Evolutionary conservation across 2,797 vertebrate species (phyloP).

Genomic region (Sitta carolinensis): DNA sequence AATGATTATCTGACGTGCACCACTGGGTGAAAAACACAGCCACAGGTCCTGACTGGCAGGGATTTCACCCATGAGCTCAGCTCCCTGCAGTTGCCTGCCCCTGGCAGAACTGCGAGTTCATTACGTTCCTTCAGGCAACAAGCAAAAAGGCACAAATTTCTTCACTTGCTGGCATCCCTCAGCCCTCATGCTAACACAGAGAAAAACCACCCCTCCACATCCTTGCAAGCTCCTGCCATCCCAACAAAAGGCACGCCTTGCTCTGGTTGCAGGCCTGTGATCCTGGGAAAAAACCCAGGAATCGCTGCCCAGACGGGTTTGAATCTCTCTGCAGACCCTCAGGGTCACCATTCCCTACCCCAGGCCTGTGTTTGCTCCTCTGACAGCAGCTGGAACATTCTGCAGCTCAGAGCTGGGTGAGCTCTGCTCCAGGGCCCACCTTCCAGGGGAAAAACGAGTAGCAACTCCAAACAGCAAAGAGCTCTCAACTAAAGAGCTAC

Average conservation of each 20-base stretch:
- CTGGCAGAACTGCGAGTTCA: background rate
- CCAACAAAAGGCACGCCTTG: background rate
- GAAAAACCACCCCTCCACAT: background rate
- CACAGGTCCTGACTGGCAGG: background rate
- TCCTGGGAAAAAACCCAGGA: background rate
- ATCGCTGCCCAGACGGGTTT: background rate
- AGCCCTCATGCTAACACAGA: background rate
- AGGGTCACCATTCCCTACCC: background rate
- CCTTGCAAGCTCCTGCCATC: background rate
- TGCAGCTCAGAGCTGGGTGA: background rate
- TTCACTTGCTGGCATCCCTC: background rate
- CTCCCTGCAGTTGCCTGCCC: background rate
- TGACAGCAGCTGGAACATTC: background rate
- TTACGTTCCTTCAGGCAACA: background rate
- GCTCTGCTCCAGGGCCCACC: background rate
- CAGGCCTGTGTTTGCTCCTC: background rate
- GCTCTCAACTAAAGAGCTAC: too few species aligned
- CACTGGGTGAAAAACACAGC: background rate
- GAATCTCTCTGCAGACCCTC: background rate
- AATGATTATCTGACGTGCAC: background rate
- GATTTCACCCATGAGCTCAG: background rate
- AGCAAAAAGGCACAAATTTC: background rate
- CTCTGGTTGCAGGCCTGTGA: background rate
- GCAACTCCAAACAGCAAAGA: background rate
- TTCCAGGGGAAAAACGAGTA: background rate